phyloP scores from a whole-genome alignment of 2,797 vertebrate species.

The Denticeps clupeoides region DNA sequence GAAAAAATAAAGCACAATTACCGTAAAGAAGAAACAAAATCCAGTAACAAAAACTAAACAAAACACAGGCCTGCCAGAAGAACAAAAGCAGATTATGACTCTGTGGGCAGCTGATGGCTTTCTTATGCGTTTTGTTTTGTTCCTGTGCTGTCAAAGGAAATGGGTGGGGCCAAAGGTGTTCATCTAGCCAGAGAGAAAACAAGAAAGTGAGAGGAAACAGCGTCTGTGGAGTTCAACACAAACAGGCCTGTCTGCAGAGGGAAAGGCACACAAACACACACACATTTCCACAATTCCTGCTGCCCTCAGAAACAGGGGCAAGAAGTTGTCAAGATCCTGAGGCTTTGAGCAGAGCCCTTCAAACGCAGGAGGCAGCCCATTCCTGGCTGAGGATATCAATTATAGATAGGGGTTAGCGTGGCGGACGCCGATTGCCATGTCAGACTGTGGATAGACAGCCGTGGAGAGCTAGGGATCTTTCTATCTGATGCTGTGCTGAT shows the following conservation, averaged over 20 bases:
- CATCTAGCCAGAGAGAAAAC: not conserved
- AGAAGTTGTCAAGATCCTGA: conserved; percentile 94
- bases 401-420: conserved; percentile 99
- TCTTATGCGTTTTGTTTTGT: too few relatives aligned
- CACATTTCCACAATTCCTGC: conserved; percentile 10
- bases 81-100: conserved; percentile 3
- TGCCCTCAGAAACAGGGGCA: conserved; percentile 65
- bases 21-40: conserved; percentile 19
- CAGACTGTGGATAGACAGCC: conserved; percentile 90
- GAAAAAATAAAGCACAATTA: conserved; percentile 39
- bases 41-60: conserved; percentile 25
- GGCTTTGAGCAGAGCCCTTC: conserved; percentile 92
- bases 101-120: not conserved
- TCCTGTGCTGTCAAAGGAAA: conserved; percentile 6
- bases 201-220: conserved; percentile 37
- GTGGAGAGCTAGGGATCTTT: conserved; percentile 93
- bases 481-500: conserved; percentile 81
- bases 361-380: conserved; percentile 87
- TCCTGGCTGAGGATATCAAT: conserved; percentile 98
- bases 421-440: conserved; percentile 81
- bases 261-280: conserved; percentile 24
- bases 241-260: conserved; percentile 24
- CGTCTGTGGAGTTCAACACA: conserved; percentile 18
- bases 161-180: not conserved
- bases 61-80: conserved; percentile 13